Evolutionary conservation across 2,113 vertebrate genomes (phyloP).

Genomic region (Rana temporaria): DNA sequence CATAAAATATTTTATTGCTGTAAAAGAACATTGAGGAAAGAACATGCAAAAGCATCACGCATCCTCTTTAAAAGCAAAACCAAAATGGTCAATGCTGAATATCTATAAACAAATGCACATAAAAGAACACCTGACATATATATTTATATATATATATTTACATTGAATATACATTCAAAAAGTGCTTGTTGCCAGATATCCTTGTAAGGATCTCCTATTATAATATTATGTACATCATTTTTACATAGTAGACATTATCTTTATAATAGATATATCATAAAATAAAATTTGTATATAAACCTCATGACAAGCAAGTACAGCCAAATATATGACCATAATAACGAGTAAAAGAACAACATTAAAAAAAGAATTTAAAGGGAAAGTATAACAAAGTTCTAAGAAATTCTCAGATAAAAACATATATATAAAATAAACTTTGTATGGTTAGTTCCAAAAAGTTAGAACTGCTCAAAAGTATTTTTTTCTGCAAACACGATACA

Average conservation of each 20-base stretch:
- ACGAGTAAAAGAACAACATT: not conserved
- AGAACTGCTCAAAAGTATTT: no score
- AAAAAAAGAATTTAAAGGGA: not conserved
- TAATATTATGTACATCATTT: constrained; percentile 30
- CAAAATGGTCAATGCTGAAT: not conserved
- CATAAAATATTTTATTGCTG: constrained; percentile 55
- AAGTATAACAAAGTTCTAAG: not conserved
- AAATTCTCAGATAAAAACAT: not conserved
- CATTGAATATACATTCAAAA: constrained; percentile 40
- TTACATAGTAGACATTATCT: constrained; percentile 1
- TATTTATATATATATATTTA: constrained; percentile 50
- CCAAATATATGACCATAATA: not conserved
- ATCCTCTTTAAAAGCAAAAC: constrained; percentile 16
- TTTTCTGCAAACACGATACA: no score
- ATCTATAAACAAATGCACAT: constrained; percentile 14
- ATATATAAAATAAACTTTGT: not conserved
- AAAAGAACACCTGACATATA: not conserved
- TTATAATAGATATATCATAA: constrained; percentile 10
- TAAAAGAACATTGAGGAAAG: constrained; percentile 38
- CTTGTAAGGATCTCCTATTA: not conserved
- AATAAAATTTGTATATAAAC: not conserved
- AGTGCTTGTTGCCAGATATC: constrained; percentile 36
- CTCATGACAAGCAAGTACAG: not conserved
- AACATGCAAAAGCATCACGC: constrained; percentile 16
- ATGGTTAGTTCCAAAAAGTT: no score